phyloP scores from a whole-genome alignment of 2,113 vertebrate species.

The Forbesichthys papilliferus region DNA sequence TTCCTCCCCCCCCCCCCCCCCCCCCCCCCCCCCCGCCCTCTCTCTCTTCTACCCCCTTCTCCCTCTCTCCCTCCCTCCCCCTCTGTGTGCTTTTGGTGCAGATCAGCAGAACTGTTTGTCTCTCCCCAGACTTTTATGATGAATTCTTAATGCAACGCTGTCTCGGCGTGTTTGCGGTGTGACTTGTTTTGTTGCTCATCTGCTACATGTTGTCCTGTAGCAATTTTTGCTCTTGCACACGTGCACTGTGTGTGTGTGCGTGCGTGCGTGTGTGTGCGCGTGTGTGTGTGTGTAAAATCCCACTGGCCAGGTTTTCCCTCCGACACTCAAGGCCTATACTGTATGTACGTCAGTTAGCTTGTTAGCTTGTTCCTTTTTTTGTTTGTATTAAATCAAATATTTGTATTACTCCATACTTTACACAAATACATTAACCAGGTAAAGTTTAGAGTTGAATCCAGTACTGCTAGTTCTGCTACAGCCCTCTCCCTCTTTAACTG shows the following conservation, averaged over 20 bases:
- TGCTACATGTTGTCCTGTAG: slow-evolving; percentile 45
- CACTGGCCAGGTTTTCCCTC: slow-evolving; percentile 16
- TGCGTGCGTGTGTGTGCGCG: slow-evolving; percentile 2
- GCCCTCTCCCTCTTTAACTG: slow-evolving; percentile 13
- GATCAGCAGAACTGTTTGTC: slow-evolving; percentile 50
- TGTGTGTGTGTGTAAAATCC: slow-evolving; percentile 25
- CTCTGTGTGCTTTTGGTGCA: slow-evolving; percentile 25
- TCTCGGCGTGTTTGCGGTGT: slow-evolving; percentile 55
- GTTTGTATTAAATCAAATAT: no score
- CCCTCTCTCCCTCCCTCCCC: neutral
- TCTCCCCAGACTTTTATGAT: slow-evolving; percentile 63
- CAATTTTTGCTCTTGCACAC: slow-evolving; percentile 19
- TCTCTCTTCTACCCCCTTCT: neutral
- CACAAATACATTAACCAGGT: no score
- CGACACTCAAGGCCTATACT: slow-evolving; percentile 11
- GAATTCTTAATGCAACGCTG: slow-evolving; percentile 55
- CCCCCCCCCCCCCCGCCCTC: neutral
- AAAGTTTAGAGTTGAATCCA: no score
- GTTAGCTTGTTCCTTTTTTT: no score
- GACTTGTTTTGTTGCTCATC: slow-evolving; percentile 59
- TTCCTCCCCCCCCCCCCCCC: neutral
- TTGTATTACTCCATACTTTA: no score
- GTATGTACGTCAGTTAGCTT: no score
- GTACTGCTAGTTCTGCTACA: neutral
- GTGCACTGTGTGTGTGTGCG: neutral